Percentiles rank a stretch among this genome's conserved stretches.
These are phyloP conservation scores for Leguminivora glycinivorella DNA, from an alignment of 1,140 invertebrate species.

Conservation along the genomic window DNA sequence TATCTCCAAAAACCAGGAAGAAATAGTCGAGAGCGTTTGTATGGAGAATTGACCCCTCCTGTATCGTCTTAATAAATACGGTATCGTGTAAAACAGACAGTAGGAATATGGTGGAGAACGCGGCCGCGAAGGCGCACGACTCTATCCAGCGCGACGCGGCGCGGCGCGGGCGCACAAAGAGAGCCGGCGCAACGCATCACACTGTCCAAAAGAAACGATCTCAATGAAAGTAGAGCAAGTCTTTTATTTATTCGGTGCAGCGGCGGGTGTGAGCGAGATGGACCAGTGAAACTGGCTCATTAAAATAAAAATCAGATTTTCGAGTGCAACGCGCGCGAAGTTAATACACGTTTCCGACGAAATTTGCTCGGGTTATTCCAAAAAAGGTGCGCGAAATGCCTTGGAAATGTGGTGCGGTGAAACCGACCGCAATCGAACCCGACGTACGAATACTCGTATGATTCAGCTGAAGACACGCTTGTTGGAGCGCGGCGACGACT, in stretches of 20 bases:
- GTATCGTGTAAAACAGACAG: slow-evolving; percentile 49
- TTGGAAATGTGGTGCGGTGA: slow-evolving; percentile 63
- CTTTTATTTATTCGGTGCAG: slow-evolving; percentile 77
- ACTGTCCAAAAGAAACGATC: slow-evolving; percentile 73
- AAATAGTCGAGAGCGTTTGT: no score
- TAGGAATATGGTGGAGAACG: slow-evolving; percentile 50
- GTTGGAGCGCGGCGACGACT: no score
- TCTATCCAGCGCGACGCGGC: slow-evolving; percentile 35
- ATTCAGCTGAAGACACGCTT: slow-evolving; percentile 30
- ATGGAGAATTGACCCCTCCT: no score
- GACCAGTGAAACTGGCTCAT: slow-evolving; percentile 72
- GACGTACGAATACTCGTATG: slow-evolving; percentile 43
- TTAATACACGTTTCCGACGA: slow-evolving; percentile 74
- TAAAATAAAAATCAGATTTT: slow-evolving; percentile 78
- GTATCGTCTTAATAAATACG: slow-evolving; percentile 38
- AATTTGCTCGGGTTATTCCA: slow-evolving; percentile 77
- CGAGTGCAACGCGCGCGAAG: slow-evolving; percentile 70
- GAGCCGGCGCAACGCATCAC: slow-evolving; percentile 51
- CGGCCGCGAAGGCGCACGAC: slow-evolving; percentile 40
- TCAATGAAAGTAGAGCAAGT: slow-evolving; percentile 78
- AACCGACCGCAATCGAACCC: slow-evolving; percentile 68
- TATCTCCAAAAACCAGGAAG: no score
- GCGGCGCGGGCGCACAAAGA: slow-evolving; percentile 46
- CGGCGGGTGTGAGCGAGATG: slow-evolving; percentile 70
- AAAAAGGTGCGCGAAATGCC: slow-evolving; percentile 69